phyloP scores from a whole-genome alignment of 1,140 invertebrate species.

The Trichonephila clavata region DNA sequence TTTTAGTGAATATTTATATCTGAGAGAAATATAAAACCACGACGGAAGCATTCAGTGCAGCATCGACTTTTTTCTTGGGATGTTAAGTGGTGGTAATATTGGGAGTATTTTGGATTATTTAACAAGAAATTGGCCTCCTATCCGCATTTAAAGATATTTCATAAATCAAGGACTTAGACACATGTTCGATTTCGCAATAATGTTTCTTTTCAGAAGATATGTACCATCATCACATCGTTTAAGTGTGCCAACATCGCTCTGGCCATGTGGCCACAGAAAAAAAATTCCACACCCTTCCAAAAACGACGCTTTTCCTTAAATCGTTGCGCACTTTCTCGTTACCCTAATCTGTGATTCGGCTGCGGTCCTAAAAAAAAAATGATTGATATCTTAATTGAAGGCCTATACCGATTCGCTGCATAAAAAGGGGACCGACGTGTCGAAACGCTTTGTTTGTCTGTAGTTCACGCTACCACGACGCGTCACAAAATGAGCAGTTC shows the following conservation, averaged over 20 bases:
- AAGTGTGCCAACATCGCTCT: background rate
- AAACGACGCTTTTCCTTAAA: background rate
- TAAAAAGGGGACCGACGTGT: background rate
- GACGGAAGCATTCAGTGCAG: too few relatives aligned
- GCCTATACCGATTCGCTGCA: background rate
- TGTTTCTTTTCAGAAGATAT: too few relatives aligned
- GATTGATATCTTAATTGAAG: slow-evolving; percentile 18
- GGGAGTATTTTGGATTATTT: too few relatives aligned
- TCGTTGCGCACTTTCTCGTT: background rate
- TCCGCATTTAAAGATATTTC: too few relatives aligned
- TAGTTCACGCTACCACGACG: background rate
- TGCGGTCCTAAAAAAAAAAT: background rate
- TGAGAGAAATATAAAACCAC: too few relatives aligned
- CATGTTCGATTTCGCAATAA: too few relatives aligned
- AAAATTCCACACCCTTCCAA: background rate
- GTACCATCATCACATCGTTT: too few relatives aligned
- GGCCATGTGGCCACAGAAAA: background rate
- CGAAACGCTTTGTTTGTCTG: background rate
- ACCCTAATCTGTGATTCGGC: background rate
- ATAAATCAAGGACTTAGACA: too few relatives aligned
- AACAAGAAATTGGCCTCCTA: too few relatives aligned
- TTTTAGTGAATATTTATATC: too few relatives aligned
- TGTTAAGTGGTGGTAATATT: too few relatives aligned
- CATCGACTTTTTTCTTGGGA: too few relatives aligned
- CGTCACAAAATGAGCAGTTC: background rate